Conservation (phyloP, 1,140 invertebrate species). For the Gryon sp. region DNA sequence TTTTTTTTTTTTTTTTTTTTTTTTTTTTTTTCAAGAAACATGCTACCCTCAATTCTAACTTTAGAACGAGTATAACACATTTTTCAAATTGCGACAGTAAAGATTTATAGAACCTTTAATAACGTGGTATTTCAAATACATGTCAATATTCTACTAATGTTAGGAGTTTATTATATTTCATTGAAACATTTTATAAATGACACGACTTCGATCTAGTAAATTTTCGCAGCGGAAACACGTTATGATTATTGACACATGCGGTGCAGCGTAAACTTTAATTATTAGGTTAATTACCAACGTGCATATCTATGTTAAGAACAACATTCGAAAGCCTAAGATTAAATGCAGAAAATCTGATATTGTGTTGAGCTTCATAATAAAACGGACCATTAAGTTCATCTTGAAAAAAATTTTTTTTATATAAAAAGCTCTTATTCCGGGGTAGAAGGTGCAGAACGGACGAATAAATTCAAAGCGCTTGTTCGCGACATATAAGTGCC, state of each 20-base stretch:
- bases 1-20: no score
- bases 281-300: slow-evolving; percentile 3
- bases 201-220: neutral
- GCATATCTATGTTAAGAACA: no score
- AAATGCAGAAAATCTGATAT: slow-evolving; percentile 5
- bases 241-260: no score
- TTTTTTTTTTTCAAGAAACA: slow-evolving; percentile 1
- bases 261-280: neutral
- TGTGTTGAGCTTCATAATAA: slow-evolving; percentile 20
- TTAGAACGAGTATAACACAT: slow-evolving; percentile 24
- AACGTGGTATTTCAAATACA: slow-evolving; percentile 27
- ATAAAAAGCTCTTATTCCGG: slow-evolving; percentile 32
- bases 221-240: no score
- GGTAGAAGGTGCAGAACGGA: slow-evolving; percentile 35
- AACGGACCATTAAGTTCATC: slow-evolving; percentile 13
- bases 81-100: slow-evolving; percentile 20
- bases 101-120: slow-evolving; percentile 30
- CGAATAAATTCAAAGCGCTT: slow-evolving; percentile 44
- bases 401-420: slow-evolving; percentile 29
- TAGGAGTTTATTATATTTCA: slow-evolving; percentile 24
- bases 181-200: neutral
- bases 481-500: slow-evolving; percentile 36
- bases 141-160: slow-evolving; percentile 17
- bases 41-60: slow-evolving; percentile 10
- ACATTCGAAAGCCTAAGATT: no score